phyloP scores from a whole-genome alignment of 2,888 invertebrate species.

The Folsomia candida region DNA sequence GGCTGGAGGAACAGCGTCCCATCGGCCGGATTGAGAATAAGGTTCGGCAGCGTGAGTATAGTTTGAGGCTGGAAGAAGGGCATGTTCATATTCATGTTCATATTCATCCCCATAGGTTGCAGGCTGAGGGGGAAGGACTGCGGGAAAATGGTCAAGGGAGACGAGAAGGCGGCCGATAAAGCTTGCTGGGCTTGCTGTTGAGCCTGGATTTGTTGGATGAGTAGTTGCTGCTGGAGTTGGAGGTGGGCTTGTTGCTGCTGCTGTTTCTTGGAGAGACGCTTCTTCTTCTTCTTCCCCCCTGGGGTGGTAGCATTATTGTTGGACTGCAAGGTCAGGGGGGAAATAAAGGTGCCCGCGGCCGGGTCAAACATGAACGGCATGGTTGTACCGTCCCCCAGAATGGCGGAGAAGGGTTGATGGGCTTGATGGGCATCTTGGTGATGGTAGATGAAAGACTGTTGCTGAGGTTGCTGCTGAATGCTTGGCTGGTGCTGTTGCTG shows the following conservation, averaged over 20 bases:
- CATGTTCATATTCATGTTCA: too few species aligned
- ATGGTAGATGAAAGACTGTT: conserved; percentile 49
- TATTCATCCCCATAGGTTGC: too few species aligned
- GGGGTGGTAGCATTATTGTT: conserved; percentile 30
- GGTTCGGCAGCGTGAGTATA: conserved; percentile 47
- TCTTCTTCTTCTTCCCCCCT: conserved; percentile 49
- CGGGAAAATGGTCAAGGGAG: conserved; percentile 48
- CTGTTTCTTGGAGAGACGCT: conserved; percentile 51
- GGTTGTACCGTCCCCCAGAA: conserved; percentile 20
- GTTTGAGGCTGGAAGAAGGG: conserved; percentile 49
- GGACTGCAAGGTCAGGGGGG: too few species aligned
- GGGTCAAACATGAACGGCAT: conserved; percentile 50
- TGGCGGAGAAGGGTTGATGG: conserved; percentile 35
- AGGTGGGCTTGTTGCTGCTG: conserved; percentile 52
- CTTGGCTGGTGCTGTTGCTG: too few species aligned
- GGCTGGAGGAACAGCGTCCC: conserved; percentile 49
- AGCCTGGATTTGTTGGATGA: conserved; percentile 50
- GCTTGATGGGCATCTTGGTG: conserved; percentile 29
- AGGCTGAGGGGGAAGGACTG: conserved; percentile 50
- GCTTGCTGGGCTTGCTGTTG: conserved; percentile 43
- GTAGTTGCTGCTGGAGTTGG: conserved; percentile 51
- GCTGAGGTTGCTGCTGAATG: too few species aligned
- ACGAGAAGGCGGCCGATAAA: conserved; percentile 35
- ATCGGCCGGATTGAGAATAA: conserved; percentile 49
- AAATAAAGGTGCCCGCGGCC: too few species aligned